Base-by-base conservation (phyloP, 2,797 vertebrate species). In the Eurystomus glaucurus region DNA sequence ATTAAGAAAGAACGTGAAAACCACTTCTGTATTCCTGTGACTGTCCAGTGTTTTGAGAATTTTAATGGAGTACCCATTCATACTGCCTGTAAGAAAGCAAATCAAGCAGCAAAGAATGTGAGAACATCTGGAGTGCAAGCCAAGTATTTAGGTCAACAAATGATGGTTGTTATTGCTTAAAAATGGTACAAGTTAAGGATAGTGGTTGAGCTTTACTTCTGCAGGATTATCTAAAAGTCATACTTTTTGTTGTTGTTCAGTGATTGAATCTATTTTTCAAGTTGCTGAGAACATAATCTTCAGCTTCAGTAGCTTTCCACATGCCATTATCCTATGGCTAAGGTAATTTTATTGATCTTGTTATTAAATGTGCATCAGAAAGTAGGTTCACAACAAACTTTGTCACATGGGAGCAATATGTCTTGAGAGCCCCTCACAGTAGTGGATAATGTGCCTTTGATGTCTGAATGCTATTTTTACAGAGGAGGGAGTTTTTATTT, bases 101-200 rank as follows among this genome's bases (percentile, higher is more conserved):
- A 96, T 96, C 79, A 85, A 93, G 37, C 76, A 88, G n/a, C 35
- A 50, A 83, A 58, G 46, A 75, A 71, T 84, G 39, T 78, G 80
- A 57, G 65, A 93, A 96, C 94, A 96, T 96, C 88, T 92, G 88
- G 88, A 97, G 69, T 46, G 18, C 57, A 84, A 90, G 58, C 48
- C 12, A 58, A 82, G 54, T 93, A 97, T 90, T 61, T 97, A 91
- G 94, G 94, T 92, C 90, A 90, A 69, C 61, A 55, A 90, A 88
- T 91, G 61, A 16, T 14, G 2, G 79, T 58, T 51, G 43, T 95
- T 84, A 52, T 51, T 94, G 85, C 82, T 94, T 88, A 65, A 60
- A 90, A 93, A 88, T 46, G n/a, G 61, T 62, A 2, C 74, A 72
- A 84, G 65, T 85, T 75, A 86, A 84, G 33, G 85, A 71, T 54